Evolutionary conservation across 1,140 invertebrate genomes (phyloP), one percentile per base, ranked within the genome.

Genomic region (Harlomillsia oculata): DNA sequence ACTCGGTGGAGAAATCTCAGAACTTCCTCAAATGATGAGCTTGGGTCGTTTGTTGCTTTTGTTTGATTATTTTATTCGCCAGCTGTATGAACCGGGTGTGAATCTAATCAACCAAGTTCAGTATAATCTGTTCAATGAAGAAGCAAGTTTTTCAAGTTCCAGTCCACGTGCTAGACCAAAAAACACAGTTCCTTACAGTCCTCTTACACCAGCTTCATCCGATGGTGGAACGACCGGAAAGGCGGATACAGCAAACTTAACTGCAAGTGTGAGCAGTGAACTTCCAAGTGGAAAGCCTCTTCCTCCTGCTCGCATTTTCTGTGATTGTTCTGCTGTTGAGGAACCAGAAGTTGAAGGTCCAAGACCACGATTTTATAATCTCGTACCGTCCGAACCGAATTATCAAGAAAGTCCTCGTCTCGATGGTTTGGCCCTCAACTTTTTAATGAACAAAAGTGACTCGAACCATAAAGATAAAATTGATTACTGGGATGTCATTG

Each of bases 31-130:
- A 69, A 77, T 94, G 18, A 77, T 95, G 56, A 79, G 89, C 66
- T 73, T 92, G 5, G 87, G 87, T 0, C 76, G 93, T 39, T 71
- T 97, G 28, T 74, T 96, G 20, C 76, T 96, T 13, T 76, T 97
- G n/a, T 80, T 97, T 55, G 93, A 97, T 68, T 97, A 97, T 67
- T 80, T 97, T 50, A 88, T 97, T 80, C 88, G 89, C 70, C 87
- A 95, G 75, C 75, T 97, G 18, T 97, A 97, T 69, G 92, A 95
- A 69, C 72, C 77, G 1, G 61, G 58, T 20, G 39, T 62, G n/a
- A 34, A 53, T 25, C 45, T 63, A 2, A 60, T 67, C 14, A 59
- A 30, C 30, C 64, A 65, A 55, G 55, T 65, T 14, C 64, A 65
- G 30, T 65, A 62, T 43, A 65, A 65, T 59, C 50, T 65, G 28